Conservation (phyloP, 2,113 vertebrate genomes). For the Bubalus kerabau region DNA sequence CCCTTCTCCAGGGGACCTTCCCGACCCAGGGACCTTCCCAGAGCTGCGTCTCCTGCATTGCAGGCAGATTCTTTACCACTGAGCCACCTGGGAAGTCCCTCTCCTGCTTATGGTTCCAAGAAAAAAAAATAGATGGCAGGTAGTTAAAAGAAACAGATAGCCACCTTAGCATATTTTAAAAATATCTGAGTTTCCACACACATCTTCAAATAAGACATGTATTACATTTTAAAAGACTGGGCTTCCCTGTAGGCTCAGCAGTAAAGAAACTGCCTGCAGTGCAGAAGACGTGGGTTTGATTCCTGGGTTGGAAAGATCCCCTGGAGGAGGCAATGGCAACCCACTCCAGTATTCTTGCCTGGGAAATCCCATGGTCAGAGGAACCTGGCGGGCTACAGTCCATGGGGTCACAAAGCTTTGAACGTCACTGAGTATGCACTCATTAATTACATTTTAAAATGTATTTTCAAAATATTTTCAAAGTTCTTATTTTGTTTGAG, state of each 20-base stretch:
- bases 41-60: not conserved
- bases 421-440: not conserved
- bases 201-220: not conserved
- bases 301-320: not conserved
- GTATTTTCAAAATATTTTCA: not conserved
- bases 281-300: not conserved
- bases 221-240: not conserved
- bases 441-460: not conserved
- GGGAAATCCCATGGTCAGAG: not conserved
- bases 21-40: rapidly evolving
- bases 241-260: not conserved
- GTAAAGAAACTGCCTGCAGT: not conserved
- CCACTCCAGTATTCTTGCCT: not conserved
- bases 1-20: not conserved
- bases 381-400: not conserved
- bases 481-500: not conserved
- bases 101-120: not conserved
- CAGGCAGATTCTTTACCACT: not conserved
- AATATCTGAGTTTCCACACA: not conserved
- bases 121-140: not conserved
- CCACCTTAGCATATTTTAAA: not conserved
- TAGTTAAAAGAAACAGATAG: not conserved
- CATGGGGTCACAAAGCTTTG: not conserved
- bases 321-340: not conserved
- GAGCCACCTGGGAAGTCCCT: not conserved